These are phyloP conservation scores for Muscicapa adusta DNA, from an alignment of 2,113 vertebrate genomes.

Conservation along the genomic window DNA sequence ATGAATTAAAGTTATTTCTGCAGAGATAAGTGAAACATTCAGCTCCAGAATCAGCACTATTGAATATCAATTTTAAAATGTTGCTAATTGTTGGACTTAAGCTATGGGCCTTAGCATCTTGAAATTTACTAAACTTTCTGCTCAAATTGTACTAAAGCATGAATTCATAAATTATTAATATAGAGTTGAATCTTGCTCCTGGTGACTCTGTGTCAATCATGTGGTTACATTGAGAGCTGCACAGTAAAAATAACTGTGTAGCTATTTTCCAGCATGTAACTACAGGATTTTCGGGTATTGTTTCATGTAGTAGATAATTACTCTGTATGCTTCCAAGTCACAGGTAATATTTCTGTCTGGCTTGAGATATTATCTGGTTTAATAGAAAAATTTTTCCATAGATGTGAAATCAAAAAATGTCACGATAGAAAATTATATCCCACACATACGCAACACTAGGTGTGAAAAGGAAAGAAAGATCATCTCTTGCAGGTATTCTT, in stretches of 20 bases:
- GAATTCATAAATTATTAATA: neutral
- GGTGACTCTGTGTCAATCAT: neutral
- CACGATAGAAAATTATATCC: neutral
- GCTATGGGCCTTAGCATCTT: neutral
- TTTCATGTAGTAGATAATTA: neutral
- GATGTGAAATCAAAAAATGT: neutral
- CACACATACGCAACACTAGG: neutral
- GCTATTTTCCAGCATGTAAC: neutral
- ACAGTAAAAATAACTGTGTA: neutral
- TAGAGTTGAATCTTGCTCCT: neutral
- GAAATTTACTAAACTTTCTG: neutral
- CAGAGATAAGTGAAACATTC: neutral
- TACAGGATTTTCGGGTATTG: neutral
- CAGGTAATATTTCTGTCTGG: neutral
- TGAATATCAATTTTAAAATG: neutral
- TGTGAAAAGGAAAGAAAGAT: neutral
- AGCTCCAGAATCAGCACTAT: neutral
- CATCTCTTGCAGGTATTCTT: neutral
- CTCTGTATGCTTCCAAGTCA: neutral
- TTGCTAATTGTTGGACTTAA: neutral
- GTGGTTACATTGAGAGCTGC: neutral
- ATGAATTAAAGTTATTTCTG: neutral
- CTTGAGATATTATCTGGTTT: neutral
- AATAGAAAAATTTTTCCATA: neutral
- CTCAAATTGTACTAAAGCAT: neutral